Conservation (phyloP, 1,140 invertebrate genomes). For the Ceratosolen solmsi region DNA sequence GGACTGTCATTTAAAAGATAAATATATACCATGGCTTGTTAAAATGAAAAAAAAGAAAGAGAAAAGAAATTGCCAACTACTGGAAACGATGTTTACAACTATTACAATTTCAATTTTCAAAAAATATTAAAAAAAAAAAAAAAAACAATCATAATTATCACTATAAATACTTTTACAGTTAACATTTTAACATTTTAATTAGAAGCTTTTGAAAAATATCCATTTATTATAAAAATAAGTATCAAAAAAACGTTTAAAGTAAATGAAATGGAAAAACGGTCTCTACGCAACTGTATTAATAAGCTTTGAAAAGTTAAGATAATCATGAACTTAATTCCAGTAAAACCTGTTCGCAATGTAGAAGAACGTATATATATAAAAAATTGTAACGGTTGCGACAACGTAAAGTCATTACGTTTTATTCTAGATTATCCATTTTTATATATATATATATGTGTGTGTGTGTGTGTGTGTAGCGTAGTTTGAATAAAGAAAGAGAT, state of each 20-base stretch:
- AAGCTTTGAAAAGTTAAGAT: not conserved
- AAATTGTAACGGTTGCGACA: constrained; percentile 1
- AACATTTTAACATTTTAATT: not conserved
- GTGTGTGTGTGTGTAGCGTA: too few relatives aligned
- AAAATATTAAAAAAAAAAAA: too few relatives aligned
- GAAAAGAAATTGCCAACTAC: too few relatives aligned
- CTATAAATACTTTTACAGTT: not conserved
- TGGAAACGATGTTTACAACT: too few relatives aligned
- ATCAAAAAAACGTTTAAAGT: not conserved
- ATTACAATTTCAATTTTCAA: too few relatives aligned
- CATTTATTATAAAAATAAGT: not conserved
- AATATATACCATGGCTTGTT: too few relatives aligned
- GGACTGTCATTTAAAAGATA: too few relatives aligned
- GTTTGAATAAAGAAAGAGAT: too few relatives aligned
- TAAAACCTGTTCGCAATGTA: constrained; percentile 22
- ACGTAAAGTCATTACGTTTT: not conserved
- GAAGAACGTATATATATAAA: not conserved
- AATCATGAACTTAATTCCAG: constrained; percentile 24
- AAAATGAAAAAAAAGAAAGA: too few relatives aligned
- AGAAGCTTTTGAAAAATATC: not conserved
- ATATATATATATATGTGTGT: too few relatives aligned
- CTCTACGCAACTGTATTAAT: not conserved
- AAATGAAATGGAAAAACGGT: not conserved
- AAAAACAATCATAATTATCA: not conserved
- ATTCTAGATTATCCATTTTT: not conserved